Base-by-base conservation (phyloP, 1,140 invertebrate genomes). In the Lepidurus apus region DNA sequence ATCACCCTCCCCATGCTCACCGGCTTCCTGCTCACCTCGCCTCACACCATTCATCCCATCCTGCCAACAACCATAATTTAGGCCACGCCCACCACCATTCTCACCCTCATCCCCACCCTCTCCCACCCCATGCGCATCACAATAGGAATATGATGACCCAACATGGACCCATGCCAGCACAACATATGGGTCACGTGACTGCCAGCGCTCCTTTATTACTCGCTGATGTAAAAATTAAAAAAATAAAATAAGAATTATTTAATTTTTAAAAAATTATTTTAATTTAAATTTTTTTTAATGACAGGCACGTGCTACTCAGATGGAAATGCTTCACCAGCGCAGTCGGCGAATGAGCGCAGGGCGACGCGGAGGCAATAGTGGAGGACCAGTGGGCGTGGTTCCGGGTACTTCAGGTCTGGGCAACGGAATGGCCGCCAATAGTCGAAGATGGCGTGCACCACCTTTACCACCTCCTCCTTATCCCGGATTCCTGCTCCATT, bases 401-500 rank as follows among this genome's bases (percentile, higher is more conserved):
- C n/a, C 42, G 45, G 45, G 73, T 13, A 43, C 80, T 17, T 77
- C 77, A 44, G 53, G 76, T 73, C n/a, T 80, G 81, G 43, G 83
- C 83, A 76, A 83, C 82, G 80, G 84, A 83, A 78, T 82, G 43
- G 81, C 83, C 53, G 81, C 84, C 53, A 79, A 80, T 77, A 79
- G 84, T 78, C 82, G 82, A 74, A 81, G 84, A 73, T 82, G 84
- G 80, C 81, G 84, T 17, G 82, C 85, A 13, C 82, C 86, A 65
- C 80, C 83, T 26, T 80, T 81, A 43, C 77, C 82, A 8, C 84
- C 84, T 43, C 78, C 81, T 2, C 45, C 86, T 17, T 88, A 87
- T 80, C 85, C 87, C 47, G 91, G 92, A 81, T 91, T 93, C 82
- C 86, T 93, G 65, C 86, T 94, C 24, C 93, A 93, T 84, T 93